Percentiles rank a stretch among this genome's conserved stretches.
These are phyloP conservation scores for Uria lomvia DNA, from an alignment of 2,113 vertebrate genomes.

Conservation along the genomic window DNA sequence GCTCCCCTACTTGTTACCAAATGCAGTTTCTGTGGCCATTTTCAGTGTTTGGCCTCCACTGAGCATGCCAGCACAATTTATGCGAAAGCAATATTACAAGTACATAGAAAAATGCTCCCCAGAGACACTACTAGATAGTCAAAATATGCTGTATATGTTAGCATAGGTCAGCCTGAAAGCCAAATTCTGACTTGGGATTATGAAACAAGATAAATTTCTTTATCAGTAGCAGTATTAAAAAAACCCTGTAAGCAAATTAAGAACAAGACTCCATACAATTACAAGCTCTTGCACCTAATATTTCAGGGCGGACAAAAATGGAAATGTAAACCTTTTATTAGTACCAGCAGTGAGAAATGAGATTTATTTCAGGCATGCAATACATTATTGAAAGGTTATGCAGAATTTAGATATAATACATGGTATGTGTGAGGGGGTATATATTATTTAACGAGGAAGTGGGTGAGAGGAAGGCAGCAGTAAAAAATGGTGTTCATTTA, in stretches of 20 bases:
- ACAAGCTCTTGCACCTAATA: not conserved
- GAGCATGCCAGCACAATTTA: not conserved
- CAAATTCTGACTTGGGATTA: not conserved
- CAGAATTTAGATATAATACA: slow-evolving; percentile 40
- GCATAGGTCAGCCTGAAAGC: not conserved
- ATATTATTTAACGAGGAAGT: slow-evolving; percentile 20
- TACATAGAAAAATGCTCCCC: not conserved
- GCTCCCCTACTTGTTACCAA: not conserved
- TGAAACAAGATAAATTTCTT: not conserved
- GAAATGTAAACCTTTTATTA: not conserved
- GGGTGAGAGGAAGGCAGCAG: not conserved
- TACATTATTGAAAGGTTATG: slow-evolving; percentile 46
- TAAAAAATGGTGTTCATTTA: slow-evolving; percentile 18
- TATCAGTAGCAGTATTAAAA: not conserved
- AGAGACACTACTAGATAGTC: not conserved
- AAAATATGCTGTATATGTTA: not conserved
- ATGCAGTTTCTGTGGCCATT: not conserved
- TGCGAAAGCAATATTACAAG: not conserved
- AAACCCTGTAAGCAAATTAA: not conserved
- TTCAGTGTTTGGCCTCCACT: not conserved
- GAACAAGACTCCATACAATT: not conserved
- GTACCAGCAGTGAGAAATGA: not conserved
- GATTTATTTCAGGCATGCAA: slow-evolving; percentile 11
- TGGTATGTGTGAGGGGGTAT: not conserved
- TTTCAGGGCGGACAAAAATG: not conserved